Conservation (phyloP, 2,888 invertebrate genomes). For the Serrognathus titanus region DNA sequence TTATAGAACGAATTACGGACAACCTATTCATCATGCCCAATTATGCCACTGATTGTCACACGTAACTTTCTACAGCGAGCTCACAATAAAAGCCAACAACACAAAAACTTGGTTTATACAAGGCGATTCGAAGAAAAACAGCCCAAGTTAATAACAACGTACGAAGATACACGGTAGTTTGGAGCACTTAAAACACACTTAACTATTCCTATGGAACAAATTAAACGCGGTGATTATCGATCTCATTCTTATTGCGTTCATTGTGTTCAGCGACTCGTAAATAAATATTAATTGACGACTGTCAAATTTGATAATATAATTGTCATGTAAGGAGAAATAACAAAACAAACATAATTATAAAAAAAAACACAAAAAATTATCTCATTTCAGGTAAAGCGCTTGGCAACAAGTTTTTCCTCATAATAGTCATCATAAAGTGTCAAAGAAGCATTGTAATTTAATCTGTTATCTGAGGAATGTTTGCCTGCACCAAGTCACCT, state of each 20-base stretch:
- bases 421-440: slow-evolving; percentile 28
- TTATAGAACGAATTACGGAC: no score
- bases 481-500: slow-evolving; percentile 18
- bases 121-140: no score
- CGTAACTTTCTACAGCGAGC: no score
- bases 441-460: slow-evolving; percentile 25
- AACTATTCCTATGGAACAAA: neutral
- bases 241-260: neutral
- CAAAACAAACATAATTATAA: neutral
- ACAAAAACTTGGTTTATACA: no score
- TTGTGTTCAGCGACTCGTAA: neutral
- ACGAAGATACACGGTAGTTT: no score
- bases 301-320: neutral
- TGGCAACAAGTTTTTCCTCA: slow-evolving; percentile 6
- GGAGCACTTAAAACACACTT: no score
- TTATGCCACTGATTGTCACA: no score
- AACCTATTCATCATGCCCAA: no score
- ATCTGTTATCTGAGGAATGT: slow-evolving; percentile 27
- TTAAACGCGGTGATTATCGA: neutral
- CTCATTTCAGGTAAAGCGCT: neutral
- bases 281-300: neutral
- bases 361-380: neutral
- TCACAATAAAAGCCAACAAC: no score
- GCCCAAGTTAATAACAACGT: no score
- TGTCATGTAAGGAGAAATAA: neutral